Evolutionary conservation across 2,797 vertebrate species (phyloP).

Genomic region (Melanotaenia nigrans): DNA sequence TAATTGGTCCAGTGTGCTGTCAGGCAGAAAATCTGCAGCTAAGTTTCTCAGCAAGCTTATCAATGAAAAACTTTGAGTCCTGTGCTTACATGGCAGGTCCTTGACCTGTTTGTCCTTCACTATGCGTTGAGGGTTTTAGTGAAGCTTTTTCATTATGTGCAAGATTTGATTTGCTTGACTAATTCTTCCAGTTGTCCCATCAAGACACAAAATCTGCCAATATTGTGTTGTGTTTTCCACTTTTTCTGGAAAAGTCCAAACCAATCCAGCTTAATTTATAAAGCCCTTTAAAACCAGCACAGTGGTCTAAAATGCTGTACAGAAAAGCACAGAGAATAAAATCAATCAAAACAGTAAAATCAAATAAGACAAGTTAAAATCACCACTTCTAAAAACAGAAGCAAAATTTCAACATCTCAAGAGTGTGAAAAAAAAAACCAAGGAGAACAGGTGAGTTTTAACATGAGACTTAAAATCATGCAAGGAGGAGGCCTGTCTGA

Average conservation of each 20-base stretch:
- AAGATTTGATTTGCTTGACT: neutral
- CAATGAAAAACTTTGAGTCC: slow-evolving; percentile 29
- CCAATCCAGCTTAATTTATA: too few relatives aligned
- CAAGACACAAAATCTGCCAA: neutral
- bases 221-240: neutral
- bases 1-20: slow-evolving; percentile 54
- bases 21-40: slow-evolving; percentile 42
- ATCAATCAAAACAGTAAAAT: too few relatives aligned
- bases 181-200: neutral
- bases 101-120: slow-evolving; percentile 18
- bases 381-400: too few relatives aligned
- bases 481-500: too few relatives aligned
- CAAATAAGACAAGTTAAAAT: too few relatives aligned
- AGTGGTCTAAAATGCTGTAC: too few relatives aligned
- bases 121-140: neutral
- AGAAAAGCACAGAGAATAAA: too few relatives aligned
- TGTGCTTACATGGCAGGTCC: slow-evolving; percentile 1
- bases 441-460: too few relatives aligned
- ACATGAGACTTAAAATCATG: too few relatives aligned
- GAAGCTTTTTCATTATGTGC: neutral
- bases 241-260: neutral
- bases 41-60: slow-evolving; percentile 40
- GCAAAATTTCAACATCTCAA: too few relatives aligned
- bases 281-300: too few relatives aligned
- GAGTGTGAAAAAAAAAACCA: too few relatives aligned